Evolutionary conservation across 2,888 invertebrate genomes (phyloP).

Genomic region (Cerastoderma edule): DNA sequence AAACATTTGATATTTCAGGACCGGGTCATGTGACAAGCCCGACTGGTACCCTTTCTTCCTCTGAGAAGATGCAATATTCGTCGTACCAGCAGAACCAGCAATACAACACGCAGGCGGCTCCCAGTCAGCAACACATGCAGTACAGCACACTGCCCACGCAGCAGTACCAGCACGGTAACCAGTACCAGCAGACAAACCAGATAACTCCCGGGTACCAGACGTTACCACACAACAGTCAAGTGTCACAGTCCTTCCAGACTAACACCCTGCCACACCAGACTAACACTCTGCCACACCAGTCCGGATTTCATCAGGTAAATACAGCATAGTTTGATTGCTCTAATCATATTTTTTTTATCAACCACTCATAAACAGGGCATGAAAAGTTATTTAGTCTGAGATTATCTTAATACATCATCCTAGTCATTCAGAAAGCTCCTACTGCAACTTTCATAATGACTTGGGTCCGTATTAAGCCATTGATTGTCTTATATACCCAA

Average conservation of each 20-base stretch:
- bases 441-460: no score
- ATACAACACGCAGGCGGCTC: constrained; percentile 11
- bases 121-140: neutral
- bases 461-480: no score
- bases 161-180: constrained; percentile 51
- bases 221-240: constrained; percentile 32
- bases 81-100: neutral
- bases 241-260: constrained; percentile 50
- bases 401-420: no score
- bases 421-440: no score
- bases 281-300: constrained; percentile 45
- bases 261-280: constrained; percentile 58
- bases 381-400: no score
- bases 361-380: no score
- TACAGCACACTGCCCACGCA: constrained; percentile 8
- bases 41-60: constrained; percentile 54
- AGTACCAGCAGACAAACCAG: constrained; percentile 55
- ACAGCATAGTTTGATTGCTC: no score
- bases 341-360: no score
- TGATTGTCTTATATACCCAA: no score
- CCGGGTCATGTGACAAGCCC: constrained; percentile 48
- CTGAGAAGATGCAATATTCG: constrained; percentile 62
- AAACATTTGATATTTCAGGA: no score
- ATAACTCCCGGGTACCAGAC: no score
- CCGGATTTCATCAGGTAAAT: constrained; percentile 46